Conservation (phyloP, 92 coral and sea anemone genomes). For the Actinernus sp. region DNA sequence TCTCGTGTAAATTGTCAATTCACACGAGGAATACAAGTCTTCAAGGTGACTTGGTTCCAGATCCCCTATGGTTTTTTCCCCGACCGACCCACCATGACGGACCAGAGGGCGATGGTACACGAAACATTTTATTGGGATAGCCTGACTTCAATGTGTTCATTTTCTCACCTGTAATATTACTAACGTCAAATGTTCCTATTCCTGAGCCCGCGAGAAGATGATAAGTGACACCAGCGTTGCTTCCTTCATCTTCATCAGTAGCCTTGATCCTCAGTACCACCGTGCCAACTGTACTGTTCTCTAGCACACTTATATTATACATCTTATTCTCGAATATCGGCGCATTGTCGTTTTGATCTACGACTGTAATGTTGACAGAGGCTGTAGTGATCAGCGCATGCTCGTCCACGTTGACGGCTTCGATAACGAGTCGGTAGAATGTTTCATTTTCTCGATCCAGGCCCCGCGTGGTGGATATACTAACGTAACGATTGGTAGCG, state of each 20-base stretch:
- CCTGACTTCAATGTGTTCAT: no score
- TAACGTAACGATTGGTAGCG: slow-evolving; percentile 17
- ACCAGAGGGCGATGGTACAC: no score
- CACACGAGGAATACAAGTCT: no score
- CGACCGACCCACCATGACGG: no score
- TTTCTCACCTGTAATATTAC: slow-evolving; percentile 46
- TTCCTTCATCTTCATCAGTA: slow-evolving; percentile 27
- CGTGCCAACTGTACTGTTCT: slow-evolving; percentile 46
- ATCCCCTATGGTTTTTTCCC: no score
- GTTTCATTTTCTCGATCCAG: slow-evolving; percentile 52
- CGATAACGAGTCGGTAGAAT: slow-evolving; percentile 12
- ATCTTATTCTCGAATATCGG: slow-evolving; percentile 35
- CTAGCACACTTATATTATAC: slow-evolving; percentile 27
- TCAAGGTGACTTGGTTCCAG: no score
- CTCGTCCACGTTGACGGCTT: slow-evolving; percentile 39
- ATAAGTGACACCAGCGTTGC: slow-evolving; percentile 36
- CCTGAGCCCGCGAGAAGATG: slow-evolving; percentile 56
- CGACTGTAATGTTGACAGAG: slow-evolving; percentile 28
- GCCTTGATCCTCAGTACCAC: slow-evolving; percentile 26
- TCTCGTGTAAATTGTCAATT: no score
- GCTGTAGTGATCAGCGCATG: slow-evolving; percentile 31
- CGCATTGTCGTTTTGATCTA: slow-evolving; percentile 57
- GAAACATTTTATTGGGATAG: no score
- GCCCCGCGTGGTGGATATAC: slow-evolving; percentile 32
- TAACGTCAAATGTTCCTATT: slow-evolving; percentile 25